These are phyloP conservation scores for Xiphorhynchus erythropygius DNA, from an alignment of 2,797 vertebrate species.

Conservation along the genomic window DNA sequence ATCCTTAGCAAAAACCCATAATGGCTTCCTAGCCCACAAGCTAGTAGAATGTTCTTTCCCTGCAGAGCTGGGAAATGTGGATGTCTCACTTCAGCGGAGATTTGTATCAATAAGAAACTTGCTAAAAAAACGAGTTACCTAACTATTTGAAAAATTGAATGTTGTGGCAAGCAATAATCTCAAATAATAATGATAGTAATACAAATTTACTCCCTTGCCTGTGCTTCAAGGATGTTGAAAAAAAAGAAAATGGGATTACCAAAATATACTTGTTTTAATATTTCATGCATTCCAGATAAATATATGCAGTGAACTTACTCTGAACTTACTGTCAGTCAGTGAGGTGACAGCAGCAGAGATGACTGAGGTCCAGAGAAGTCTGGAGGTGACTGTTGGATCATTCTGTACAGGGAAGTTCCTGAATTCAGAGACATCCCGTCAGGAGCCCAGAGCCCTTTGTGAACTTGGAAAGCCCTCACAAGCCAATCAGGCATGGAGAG, in stretches of 20 bases:
- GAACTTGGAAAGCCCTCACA: not conserved
- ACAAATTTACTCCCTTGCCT: not conserved
- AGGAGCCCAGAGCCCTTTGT: not conserved
- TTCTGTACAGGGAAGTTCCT: not conserved
- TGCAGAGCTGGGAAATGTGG: not conserved
- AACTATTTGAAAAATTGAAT: not conserved
- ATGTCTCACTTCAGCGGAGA: not conserved
- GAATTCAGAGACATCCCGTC: not conserved
- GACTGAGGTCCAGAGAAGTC: no score
- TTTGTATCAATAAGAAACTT: not conserved
- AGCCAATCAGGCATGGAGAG: not conserved
- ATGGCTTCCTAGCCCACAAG: not conserved
- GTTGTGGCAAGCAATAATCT: not conserved
- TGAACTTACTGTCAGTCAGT: accelerated
- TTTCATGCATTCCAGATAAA: not conserved
- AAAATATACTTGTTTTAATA: not conserved
- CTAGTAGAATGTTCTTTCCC: not conserved
- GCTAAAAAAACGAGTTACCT: not conserved
- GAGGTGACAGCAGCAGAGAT: not conserved
- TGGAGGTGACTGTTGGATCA: accelerated
- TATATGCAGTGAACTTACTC: not conserved
- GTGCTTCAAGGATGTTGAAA: not conserved
- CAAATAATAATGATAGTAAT: not conserved
- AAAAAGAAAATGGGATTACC: not conserved
- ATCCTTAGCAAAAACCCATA: not conserved